A percentile compares a stretch with the other conserved stretches of the same genome.
Conservation (phyloP, 2,888 invertebrate species). For the Idaea dimidiata region DNA sequence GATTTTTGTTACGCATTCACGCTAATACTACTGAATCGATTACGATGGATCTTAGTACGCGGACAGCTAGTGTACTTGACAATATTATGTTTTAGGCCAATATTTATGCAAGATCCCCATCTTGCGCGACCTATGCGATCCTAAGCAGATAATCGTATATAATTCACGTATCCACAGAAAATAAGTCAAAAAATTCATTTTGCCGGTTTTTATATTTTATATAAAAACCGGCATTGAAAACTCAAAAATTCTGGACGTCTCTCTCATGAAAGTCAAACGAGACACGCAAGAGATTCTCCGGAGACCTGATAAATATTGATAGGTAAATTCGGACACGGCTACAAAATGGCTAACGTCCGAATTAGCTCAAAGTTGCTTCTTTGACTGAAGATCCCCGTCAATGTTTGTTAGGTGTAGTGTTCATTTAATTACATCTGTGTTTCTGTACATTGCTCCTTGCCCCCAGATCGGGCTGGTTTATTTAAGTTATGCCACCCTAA, state of each 20-base stretch:
- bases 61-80: too few species aligned
- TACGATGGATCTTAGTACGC: too few species aligned
- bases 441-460: conserved; percentile 8
- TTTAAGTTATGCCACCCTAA: conserved; percentile 4
- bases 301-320: conserved; percentile 60
- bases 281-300: conserved; percentile 29
- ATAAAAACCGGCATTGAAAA: conserved; percentile 13
- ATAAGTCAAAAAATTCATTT: conserved; percentile 4
- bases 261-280: conserved; percentile 32
- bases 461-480: too few species aligned
- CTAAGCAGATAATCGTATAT: too few species aligned
- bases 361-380: conserved; percentile 64
- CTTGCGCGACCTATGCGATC: too few species aligned
- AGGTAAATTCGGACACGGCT: conserved; percentile 41
- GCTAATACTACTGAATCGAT: too few species aligned
- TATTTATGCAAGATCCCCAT: too few species aligned
- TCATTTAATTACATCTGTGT: conserved; percentile 32
- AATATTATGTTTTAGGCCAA: too few species aligned
- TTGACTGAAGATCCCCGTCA: conserved; percentile 42
- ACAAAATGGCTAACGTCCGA: conserved; percentile 52
- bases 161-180: neutral
- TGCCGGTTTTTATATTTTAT: conserved; percentile 15
- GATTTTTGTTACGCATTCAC: too few species aligned
- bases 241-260: conserved; percentile 27
- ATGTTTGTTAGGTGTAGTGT: conserved; percentile 45